Evolutionary conservation across 2,113 vertebrate genomes (phyloP).

Genomic region (Xyliphius kryptos): DNA sequence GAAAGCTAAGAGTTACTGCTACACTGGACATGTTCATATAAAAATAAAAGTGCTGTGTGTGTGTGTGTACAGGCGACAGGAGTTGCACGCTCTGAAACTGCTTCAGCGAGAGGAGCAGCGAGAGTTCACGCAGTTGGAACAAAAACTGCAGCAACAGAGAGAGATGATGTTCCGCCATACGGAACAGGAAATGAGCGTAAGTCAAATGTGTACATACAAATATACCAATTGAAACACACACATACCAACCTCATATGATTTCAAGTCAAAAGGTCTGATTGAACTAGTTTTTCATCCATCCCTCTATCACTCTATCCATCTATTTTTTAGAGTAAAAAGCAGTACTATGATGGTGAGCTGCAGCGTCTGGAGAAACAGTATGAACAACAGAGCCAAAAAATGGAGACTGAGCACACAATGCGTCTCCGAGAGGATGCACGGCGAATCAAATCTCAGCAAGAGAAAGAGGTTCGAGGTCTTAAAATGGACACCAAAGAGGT

Average conservation of each 20-base stretch:
- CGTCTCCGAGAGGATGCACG: constrained; percentile 55
- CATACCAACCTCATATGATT: background rate
- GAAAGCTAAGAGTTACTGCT: no score
- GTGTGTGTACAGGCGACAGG: constrained; percentile 55
- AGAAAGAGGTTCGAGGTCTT: constrained; percentile 48
- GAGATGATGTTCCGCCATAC: constrained; percentile 66
- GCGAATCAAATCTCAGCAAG: constrained; percentile 59
- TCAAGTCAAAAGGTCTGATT: no score
- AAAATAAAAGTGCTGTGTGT: no score
- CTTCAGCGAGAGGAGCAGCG: constrained; percentile 66
- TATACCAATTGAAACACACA: background rate
- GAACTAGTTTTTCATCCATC: no score
- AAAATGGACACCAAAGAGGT: constrained; percentile 56
- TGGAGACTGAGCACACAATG: constrained; percentile 53
- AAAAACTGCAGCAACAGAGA: constrained; percentile 60
- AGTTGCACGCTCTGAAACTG: constrained; percentile 58
- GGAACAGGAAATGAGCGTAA: constrained; percentile 66
- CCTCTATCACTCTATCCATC: no score
- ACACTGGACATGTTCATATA: no score
- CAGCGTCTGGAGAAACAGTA: constrained; percentile 53
- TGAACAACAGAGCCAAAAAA: constrained; percentile 48
- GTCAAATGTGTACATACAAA: background rate
- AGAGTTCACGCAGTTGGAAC: constrained; percentile 58
- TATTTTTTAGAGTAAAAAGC: constrained; percentile 62
- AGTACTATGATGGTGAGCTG: constrained; percentile 61